phyloP scores from a whole-genome alignment of 2,888 invertebrate genomes.

The Esperia sulphurella region DNA sequence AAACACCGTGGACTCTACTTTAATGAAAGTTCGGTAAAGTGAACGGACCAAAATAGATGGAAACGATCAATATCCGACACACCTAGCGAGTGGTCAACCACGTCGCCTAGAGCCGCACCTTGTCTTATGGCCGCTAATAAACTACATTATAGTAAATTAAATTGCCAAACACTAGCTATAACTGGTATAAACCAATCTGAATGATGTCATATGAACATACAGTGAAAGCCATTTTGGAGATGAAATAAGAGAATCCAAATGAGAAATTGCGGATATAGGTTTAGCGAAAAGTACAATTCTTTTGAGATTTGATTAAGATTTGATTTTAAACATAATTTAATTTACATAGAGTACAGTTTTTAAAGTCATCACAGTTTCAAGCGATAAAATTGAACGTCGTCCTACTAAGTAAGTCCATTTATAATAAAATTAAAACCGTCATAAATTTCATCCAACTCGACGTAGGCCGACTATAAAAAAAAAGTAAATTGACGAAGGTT shows the following conservation, averaged over 20 bases:
- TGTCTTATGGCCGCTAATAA: slow-evolving; percentile 47
- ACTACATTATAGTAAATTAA: slow-evolving; percentile 35
- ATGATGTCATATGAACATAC: too few relatives aligned
- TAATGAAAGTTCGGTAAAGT: neutral
- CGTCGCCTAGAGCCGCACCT: slow-evolving; percentile 53
- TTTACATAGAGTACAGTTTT: neutral
- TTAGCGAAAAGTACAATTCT: too few relatives aligned
- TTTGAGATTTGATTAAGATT: too few relatives aligned
- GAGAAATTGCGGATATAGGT: too few relatives aligned
- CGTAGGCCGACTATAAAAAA: slow-evolving; percentile 13
- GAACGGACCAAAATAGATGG: slow-evolving; percentile 26
- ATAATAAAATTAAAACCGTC: slow-evolving; percentile 1
- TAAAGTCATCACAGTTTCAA: neutral
- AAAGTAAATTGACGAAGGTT: slow-evolving; percentile 16
- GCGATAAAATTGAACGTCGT: neutral
- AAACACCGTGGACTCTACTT: neutral
- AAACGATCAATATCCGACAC: slow-evolving; percentile 48
- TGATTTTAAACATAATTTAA: neutral
- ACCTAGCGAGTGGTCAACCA: slow-evolving; percentile 46
- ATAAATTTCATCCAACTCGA: slow-evolving; percentile 4
- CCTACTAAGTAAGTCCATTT: slow-evolving; percentile 6
- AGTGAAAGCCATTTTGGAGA: too few relatives aligned
- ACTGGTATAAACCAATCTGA: too few relatives aligned
- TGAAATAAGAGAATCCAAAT: too few relatives aligned
- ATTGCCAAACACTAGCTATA: too few relatives aligned